A percentile compares a stretch with the other conserved stretches of the same genome.
phyloP scores from a whole-genome alignment of 2,888 invertebrate genomes.

The Nomada goodeniana region DNA sequence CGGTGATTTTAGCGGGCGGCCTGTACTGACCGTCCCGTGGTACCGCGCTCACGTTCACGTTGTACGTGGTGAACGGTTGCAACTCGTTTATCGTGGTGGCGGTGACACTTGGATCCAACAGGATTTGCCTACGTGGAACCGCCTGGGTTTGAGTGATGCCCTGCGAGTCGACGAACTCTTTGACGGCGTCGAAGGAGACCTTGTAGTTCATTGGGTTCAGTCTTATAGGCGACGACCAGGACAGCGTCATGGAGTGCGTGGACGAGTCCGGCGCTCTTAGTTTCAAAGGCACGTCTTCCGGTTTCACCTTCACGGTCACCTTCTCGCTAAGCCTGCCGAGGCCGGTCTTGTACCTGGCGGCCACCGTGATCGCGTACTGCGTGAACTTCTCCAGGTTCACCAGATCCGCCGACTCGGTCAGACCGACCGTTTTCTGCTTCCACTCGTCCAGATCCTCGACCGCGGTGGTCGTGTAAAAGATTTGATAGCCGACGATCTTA shows the following conservation, averaged over 20 bases:
- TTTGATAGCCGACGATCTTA: conserved; percentile 93
- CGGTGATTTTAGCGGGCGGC: conserved; percentile 96
- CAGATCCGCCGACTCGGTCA: conserved; percentile 95
- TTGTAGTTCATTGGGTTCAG: conserved; percentile 95
- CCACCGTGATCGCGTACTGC: conserved; percentile 95
- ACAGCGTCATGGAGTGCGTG: conserved; percentile 96
- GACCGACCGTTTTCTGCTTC: conserved; percentile 93
- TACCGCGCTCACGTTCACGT: conserved; percentile 96
- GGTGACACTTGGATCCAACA: conserved; percentile 89
- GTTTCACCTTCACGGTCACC: conserved; percentile 95
- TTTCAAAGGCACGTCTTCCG: conserved; percentile 96
- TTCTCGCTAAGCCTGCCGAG: conserved; percentile 95
- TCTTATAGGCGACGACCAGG: conserved; percentile 95
- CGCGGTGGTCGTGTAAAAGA: conserved; percentile 96
- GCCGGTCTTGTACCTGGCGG: conserved; percentile 91
- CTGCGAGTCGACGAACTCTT: conserved; percentile 97
- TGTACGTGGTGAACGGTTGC: conserved; percentile 97
- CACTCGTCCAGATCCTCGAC: conserved; percentile 97
- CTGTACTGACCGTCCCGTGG: conserved; percentile 93
- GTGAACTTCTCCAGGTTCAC: conserved; percentile 95
- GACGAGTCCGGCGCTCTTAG: conserved; percentile 95
- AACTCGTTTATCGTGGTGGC: conserved; percentile 93
- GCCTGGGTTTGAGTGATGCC: conserved; percentile 95
- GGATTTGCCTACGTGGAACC: conserved; percentile 90
- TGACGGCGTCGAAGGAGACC: conserved; percentile 96